phyloP scores from a whole-genome alignment of 2,797 vertebrate species.

The Simalia tracyae region DNA sequence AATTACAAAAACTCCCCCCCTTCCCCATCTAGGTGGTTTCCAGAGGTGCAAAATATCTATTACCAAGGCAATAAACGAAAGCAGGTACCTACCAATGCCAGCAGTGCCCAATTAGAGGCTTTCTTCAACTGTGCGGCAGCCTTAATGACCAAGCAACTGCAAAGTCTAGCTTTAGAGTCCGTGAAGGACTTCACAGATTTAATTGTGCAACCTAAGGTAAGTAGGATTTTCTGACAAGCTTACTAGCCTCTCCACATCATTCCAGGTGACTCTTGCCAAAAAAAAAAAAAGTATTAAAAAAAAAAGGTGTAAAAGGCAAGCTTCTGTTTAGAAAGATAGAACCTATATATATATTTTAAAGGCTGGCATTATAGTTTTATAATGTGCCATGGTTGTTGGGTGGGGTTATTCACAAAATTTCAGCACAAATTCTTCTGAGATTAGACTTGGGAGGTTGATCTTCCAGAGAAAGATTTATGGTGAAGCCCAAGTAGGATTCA shows the following conservation, averaged over 20 bases:
- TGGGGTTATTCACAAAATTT: too few relatives aligned
- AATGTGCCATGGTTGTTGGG: too few relatives aligned
- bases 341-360: not conserved
- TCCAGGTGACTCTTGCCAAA: not conserved
- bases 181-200: constrained; percentile 83
- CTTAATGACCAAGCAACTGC: constrained; percentile 86
- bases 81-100: constrained; percentile 73
- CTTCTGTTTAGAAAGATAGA: constrained; percentile 6
- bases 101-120: constrained; percentile 73
- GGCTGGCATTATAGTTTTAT: not conserved
- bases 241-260: not conserved
- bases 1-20: not conserved
- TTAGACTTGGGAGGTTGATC: not conserved
- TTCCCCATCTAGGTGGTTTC: constrained; percentile 81
- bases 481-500: not conserved
- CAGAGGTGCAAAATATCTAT: constrained; percentile 83
- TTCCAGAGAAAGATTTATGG: not conserved
- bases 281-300: not conserved
- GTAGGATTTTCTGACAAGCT: constrained; percentile 30
- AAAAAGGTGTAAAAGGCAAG: not conserved
- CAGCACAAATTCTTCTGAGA: not conserved
- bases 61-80: constrained; percentile 76
- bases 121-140: constrained; percentile 82
- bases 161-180: constrained; percentile 80
- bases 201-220: constrained; percentile 79